Evolutionary conservation across 2,113 vertebrate genomes (phyloP).

Genomic region (Nesoenas mayeri): DNA sequence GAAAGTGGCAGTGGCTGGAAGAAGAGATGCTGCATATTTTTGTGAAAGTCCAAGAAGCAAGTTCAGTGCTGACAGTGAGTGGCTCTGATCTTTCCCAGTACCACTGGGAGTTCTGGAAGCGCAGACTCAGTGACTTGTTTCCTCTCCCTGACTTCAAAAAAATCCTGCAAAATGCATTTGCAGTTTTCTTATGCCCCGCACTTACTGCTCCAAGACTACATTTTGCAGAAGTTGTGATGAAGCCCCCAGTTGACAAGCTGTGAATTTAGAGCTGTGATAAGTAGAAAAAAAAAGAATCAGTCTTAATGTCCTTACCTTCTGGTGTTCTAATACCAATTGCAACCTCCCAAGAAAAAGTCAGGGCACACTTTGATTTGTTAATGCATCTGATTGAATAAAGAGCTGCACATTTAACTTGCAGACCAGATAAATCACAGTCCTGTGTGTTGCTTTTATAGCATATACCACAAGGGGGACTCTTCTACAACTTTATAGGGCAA

Average conservation of each 20-base stretch:
- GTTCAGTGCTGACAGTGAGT: not conserved
- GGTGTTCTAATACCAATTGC: not conserved
- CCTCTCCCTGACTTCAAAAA: not conserved
- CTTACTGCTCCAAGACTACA: accelerated
- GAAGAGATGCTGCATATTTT: not conserved
- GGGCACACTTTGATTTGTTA: not conserved
- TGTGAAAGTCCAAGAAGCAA: not conserved
- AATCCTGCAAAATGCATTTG: not conserved
- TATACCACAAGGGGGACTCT: conserved; percentile 21
- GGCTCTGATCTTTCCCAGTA: not conserved
- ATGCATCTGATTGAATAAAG: not conserved
- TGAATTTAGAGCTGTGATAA: not conserved
- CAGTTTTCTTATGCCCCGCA: not conserved
- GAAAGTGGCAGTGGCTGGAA: not conserved
- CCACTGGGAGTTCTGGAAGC: not conserved
- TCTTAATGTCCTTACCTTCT: not conserved
- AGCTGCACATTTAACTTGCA: not conserved
- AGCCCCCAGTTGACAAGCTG: not conserved
- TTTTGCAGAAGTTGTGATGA: not conserved
- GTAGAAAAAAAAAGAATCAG: not conserved
- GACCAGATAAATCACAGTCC: not conserved
- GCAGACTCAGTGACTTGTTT: not conserved
- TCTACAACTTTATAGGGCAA: not conserved
- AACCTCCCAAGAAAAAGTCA: not conserved
- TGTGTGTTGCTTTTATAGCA: not conserved